Evolutionary conservation across 2,113 vertebrate genomes (phyloP).

Genomic region (Piaya cayana): DNA sequence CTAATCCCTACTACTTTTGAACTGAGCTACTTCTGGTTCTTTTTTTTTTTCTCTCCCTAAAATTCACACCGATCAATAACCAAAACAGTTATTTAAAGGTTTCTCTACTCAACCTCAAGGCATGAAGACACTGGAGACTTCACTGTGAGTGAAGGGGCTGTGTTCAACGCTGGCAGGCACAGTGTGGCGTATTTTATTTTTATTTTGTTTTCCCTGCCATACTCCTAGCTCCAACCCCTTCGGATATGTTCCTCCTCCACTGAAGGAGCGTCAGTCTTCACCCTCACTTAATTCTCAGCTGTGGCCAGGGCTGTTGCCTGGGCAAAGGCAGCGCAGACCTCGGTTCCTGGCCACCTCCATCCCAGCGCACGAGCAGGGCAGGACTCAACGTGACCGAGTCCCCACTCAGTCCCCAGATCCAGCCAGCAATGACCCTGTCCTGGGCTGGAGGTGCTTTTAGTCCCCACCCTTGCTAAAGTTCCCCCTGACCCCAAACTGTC

Average conservation of each 20-base stretch:
- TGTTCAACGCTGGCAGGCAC: constrained; percentile 74
- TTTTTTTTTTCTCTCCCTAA: not conserved
- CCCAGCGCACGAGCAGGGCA: fast-evolving
- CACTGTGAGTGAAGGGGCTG: constrained; percentile 54
- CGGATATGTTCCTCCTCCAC: not conserved
- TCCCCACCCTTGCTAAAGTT: not conserved
- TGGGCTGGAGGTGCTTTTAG: not conserved
- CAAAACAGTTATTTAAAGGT: constrained; percentile 51
- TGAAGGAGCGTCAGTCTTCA: not conserved
- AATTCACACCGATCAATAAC: constrained; percentile 63
- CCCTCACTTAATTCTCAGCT: constrained; percentile 14
- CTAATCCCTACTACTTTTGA: constrained; percentile 66
- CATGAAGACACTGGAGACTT: constrained; percentile 72
- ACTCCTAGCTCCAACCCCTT: constrained; percentile 9
- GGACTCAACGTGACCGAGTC: not conserved
- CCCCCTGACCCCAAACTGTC: not conserved
- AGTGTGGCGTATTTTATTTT: constrained; percentile 50
- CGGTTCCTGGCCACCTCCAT: not conserved
- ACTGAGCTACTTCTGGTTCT: constrained; percentile 44
- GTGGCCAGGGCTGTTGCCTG: not conserved
- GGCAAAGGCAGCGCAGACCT: not conserved
- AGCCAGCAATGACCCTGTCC: not conserved
- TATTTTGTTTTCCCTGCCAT: constrained; percentile 67
- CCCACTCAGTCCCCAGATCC: not conserved
- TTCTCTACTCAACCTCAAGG: constrained; percentile 65